Evolutionary conservation across 1,140 invertebrate species (phyloP).

Genomic region (Drosophila repletoides): DNA sequence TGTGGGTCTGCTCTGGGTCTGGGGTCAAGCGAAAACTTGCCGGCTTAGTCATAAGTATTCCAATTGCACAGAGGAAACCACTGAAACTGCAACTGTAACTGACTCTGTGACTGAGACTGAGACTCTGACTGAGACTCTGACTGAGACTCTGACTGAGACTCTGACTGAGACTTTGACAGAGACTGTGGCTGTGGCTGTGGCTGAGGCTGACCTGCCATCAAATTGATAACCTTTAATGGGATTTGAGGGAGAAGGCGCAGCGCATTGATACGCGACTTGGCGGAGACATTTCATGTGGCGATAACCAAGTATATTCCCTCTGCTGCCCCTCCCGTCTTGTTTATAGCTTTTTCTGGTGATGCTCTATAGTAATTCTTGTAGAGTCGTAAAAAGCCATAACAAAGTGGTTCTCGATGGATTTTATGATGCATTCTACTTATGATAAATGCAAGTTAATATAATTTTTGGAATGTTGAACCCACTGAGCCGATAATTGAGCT

Average conservation of each 20-base stretch:
- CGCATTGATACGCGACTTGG: no score
- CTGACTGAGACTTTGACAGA: neutral
- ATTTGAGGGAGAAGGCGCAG: slow-evolving; percentile 35
- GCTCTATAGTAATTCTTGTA: no score
- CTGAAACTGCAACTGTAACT: slow-evolving; percentile 32
- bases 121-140: neutral
- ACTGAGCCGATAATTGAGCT: slow-evolving; percentile 36
- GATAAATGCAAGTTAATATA: slow-evolving; percentile 47
- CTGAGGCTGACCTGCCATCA: slow-evolving; percentile 52
- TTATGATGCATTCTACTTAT: slow-evolving; percentile 48
- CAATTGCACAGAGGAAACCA: slow-evolving; percentile 52
- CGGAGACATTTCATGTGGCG: neutral
- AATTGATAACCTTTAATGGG: slow-evolving; percentile 65
- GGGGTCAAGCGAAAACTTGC: slow-evolving; percentile 55
- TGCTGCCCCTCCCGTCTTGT: slow-evolving; percentile 2
- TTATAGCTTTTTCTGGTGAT: slow-evolving; percentile 1
- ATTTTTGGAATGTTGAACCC: slow-evolving; percentile 18
- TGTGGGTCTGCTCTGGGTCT: no score
- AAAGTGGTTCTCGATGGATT: slow-evolving; percentile 50
- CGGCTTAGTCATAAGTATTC: slow-evolving; percentile 67
- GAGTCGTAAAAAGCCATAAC: slow-evolving; percentile 47
- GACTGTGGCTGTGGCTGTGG: neutral
- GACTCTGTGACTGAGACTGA: slow-evolving; percentile 7
- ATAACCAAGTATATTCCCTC: no score
- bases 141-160: slow-evolving; percentile 16